Evolutionary conservation across 2,113 vertebrate species (phyloP).

Genomic region (Leptobrachium ailaonicum): DNA sequence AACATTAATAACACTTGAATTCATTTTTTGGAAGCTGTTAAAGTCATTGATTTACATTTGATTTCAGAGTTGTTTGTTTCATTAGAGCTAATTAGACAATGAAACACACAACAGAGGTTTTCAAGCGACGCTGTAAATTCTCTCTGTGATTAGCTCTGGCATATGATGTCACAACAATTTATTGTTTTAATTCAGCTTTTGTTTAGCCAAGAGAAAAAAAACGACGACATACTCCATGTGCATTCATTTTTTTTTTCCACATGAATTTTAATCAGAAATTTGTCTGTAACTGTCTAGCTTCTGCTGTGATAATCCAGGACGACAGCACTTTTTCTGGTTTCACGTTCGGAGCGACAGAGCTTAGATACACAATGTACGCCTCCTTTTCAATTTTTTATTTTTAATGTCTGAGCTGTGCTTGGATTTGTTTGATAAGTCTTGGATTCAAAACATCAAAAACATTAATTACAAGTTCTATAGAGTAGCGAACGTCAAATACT

Average conservation of each 20-base stretch:
- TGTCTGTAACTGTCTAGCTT: background rate
- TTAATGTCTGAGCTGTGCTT: background rate
- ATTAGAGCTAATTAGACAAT: conserved; percentile 33
- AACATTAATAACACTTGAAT: conserved; percentile 33
- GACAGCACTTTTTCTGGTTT: background rate
- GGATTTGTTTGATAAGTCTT: background rate
- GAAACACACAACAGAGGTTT: conserved; percentile 23
- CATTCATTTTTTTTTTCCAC: conserved; percentile 1
- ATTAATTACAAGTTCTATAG: background rate
- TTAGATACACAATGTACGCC: background rate
- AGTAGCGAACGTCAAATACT: background rate
- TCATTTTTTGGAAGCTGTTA: conserved; percentile 20
- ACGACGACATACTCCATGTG: background rate
- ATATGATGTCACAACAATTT: conserved; percentile 46
- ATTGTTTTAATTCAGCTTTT: conserved; percentile 45
- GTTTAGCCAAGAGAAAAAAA: conserved; percentile 3
- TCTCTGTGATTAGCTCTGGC: conserved; percentile 35
- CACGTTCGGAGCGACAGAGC: background rate
- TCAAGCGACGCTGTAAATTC: conserved; percentile 17
- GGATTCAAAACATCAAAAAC: background rate
- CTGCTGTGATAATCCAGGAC: background rate
- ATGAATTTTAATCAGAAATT: conserved; percentile 3
- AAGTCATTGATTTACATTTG: conserved; percentile 23
- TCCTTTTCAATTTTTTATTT: conserved; percentile 17
- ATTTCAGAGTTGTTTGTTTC: conserved; percentile 20